These are phyloP conservation scores for Meandrusa payeni DNA, from an alignment of 2,888 invertebrate genomes.

Conservation along the genomic window DNA sequence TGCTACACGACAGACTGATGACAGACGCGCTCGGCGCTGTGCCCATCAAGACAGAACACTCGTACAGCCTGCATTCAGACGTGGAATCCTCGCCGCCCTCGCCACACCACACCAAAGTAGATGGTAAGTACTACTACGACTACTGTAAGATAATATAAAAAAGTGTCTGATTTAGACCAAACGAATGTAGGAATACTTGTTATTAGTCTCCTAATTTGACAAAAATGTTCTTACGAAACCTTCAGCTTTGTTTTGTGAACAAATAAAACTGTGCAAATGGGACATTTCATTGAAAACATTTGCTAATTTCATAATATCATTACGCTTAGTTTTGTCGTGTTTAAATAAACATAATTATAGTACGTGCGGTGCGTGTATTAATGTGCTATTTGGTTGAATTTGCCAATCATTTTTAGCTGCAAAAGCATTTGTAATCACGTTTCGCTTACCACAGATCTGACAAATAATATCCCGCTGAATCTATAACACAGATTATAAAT, in stretches of 20 bases:
- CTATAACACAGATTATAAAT: no score
- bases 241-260: no score
- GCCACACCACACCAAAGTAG: constrained; percentile 86
- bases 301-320: neutral
- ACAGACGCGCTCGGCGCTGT: constrained; percentile 90
- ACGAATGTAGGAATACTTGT: no score
- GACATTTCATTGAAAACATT: no score
- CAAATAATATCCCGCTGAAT: no score
- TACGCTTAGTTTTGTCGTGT: constrained; percentile 5
- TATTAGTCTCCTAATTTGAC: no score
- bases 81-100: constrained; percentile 86
- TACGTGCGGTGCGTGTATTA: constrained; percentile 32
- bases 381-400: neutral
- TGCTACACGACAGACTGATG: constrained; percentile 94
- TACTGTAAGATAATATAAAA: no score
- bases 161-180: no score
- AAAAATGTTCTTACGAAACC: no score
- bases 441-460: constrained; percentile 13
- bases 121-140: constrained; percentile 72
- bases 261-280: no score
- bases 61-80: constrained; percentile 91
- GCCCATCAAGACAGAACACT: constrained; percentile 96
- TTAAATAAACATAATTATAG: neutral
- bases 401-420: neutral
- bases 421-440: constrained; percentile 23